phyloP scores from a whole-genome alignment of 2,888 invertebrate species.

The Oscheius onirici region DNA sequence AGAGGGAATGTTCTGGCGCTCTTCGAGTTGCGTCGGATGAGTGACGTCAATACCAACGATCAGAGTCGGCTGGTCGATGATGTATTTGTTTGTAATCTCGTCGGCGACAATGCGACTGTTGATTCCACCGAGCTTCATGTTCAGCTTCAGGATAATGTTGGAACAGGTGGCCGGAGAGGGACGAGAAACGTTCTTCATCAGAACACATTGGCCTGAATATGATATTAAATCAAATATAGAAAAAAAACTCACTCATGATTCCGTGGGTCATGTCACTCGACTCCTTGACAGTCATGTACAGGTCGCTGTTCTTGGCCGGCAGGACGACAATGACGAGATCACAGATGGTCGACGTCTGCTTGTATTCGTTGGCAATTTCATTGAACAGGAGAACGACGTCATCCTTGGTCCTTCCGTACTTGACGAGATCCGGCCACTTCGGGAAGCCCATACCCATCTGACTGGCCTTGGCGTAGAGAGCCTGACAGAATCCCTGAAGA shows the following conservation, averaged over 20 bases:
- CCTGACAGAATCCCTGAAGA: slow-evolving; percentile 59
- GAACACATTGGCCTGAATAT: slow-evolving; percentile 72
- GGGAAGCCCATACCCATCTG: slow-evolving; percentile 67
- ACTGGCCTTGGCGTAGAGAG: slow-evolving; percentile 53
- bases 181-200: slow-evolving; percentile 67
- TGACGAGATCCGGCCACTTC: slow-evolving; percentile 65
- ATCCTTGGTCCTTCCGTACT: slow-evolving; percentile 55
- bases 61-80: slow-evolving; percentile 76
- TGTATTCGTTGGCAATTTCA: slow-evolving; percentile 58
- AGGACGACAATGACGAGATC: slow-evolving; percentile 65
- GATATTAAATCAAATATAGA: slow-evolving; percentile 44
- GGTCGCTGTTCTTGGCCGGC: slow-evolving; percentile 62
- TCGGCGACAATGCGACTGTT: slow-evolving; percentile 77
- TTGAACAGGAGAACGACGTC: slow-evolving; percentile 52
- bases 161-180: slow-evolving; percentile 76
- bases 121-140: slow-evolving; percentile 81
- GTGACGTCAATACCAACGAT: slow-evolving; percentile 90
- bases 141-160: slow-evolving; percentile 74
- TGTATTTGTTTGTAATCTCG: slow-evolving; percentile 58
- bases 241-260: neutral
- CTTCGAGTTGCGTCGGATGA: slow-evolving; percentile 85
- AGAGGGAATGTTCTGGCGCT: slow-evolving; percentile 74
- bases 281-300: slow-evolving; percentile 51
- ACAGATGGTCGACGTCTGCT: slow-evolving; percentile 51
- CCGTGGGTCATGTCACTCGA: slow-evolving; percentile 21